These are phyloP conservation scores for Nysson spinosus DNA, from an alignment of 2,888 invertebrate genomes.

Conservation along the genomic window DNA sequence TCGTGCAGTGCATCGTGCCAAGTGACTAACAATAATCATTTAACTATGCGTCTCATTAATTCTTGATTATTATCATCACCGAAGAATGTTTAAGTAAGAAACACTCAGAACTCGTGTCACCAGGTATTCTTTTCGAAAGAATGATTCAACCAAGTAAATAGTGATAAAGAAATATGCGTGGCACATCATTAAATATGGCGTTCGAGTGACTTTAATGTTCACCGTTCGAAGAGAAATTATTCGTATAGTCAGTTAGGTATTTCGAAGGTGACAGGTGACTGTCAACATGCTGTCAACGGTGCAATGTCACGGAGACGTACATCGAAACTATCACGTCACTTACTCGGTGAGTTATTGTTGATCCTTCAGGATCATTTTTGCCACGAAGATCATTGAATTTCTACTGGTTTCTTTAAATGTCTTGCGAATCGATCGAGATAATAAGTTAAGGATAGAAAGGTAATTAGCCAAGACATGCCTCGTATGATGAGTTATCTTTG, in stretches of 20 bases:
- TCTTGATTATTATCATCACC: too few species aligned
- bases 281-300: conserved; percentile 64
- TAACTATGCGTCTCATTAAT: too few species aligned
- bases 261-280: conserved; percentile 47
- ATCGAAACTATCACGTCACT: conserved; percentile 55
- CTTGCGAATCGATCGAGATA: too few species aligned
- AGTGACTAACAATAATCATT: not conserved
- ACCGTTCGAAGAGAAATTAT: conserved; percentile 27
- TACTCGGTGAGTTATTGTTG: conserved; percentile 52
- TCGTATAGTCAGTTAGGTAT: conserved; percentile 10
- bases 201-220: conserved; percentile 5
- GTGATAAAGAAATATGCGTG: conserved; percentile 18
- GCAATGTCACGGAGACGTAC: conserved; percentile 56
- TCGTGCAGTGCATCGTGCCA: too few species aligned
- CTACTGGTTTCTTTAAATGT: too few species aligned
- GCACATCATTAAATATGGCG: conserved; percentile 27
- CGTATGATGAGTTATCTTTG: conserved; percentile 22
- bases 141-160: not conserved
- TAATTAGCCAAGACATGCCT: conserved; percentile 10
- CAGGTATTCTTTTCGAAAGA: too few species aligned
- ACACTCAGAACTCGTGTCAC: too few species aligned
- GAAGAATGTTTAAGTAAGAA: too few species aligned
- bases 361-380: too few species aligned
- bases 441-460: conserved; percentile 4
- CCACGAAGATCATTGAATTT: too few species aligned